Conservation (phyloP, 2,113 vertebrate species). For the Oncorhynchus gorbuscha region DNA sequence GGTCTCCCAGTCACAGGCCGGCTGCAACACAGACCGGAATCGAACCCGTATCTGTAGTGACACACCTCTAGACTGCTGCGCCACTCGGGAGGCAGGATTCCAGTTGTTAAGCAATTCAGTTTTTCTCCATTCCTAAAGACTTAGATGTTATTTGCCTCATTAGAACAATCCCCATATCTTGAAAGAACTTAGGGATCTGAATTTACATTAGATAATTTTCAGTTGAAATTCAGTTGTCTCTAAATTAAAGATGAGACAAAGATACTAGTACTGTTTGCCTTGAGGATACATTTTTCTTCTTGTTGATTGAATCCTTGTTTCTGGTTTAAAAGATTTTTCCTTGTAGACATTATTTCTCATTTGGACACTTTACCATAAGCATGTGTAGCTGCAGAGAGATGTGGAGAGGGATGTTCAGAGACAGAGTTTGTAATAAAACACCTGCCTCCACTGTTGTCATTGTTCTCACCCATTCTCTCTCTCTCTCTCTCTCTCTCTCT, state of each 20-base stretch:
- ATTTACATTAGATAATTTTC: neutral
- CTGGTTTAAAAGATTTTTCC: neutral
- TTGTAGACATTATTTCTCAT: neutral
- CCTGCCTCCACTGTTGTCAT: constrained; percentile 4
- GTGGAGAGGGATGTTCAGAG: neutral
- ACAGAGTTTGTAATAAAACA: neutral
- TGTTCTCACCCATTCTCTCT: constrained; percentile 8
- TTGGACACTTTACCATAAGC: neutral
- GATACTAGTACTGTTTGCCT: neutral
- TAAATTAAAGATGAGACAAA: neutral
- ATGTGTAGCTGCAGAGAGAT: neutral
- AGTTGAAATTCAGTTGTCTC: neutral
- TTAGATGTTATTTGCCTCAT: no score
- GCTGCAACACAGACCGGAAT: no score
- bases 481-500: neutral
- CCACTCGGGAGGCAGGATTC: no score
- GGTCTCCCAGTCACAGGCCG: no score
- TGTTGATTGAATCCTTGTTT: neutral
- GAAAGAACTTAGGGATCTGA: no score
- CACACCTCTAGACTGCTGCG: no score
- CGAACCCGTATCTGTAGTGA: no score
- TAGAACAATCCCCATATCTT: no score
- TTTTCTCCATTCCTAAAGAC: no score
- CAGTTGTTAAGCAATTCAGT: no score
- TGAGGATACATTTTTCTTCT: neutral